Evolutionary conservation across 1,140 invertebrate genomes (phyloP), one percentile per base, ranked within the genome.

Genomic region (Eupristina koningsbergeri): DNA sequence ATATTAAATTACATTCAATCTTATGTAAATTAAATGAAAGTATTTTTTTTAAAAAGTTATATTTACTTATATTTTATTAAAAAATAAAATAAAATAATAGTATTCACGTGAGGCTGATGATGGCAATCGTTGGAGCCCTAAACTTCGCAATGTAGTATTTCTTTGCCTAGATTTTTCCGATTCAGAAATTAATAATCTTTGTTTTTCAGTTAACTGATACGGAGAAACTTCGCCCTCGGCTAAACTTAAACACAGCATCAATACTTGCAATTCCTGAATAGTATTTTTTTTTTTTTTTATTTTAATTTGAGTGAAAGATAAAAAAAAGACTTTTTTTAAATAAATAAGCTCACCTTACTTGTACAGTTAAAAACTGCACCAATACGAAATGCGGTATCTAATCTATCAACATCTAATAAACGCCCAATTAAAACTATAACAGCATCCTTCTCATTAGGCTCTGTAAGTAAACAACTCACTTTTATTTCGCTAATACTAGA

Each of bases 191-290:
- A 92, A 85, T 50, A 78, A 77, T 87, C 86, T 87, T 81, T 91
- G 89, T 78, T 92, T 88, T 53, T 58, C 36, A 26, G 86, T 89
- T 80, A 92, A 86, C 45, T 91, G 82, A 81, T 88, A 88, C 26
- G 91, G 91, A 29, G 81, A 88, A 78, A 91, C 87, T 84, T 91
- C 91, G 39, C 90, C 89, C 63, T 92, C 92, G 34, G 91, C 91
- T 58, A 92, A 84, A 81, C 88, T 90, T 58, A 92, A 85, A 73
- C 90, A 92, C 34, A 91, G 71, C 87, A 92, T 88, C 53, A 92
- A 74, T 36, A 91, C 88, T 87, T 90, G 87, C 34, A 92, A 78
- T 71, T 91, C 91, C 89, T 91, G 74, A 63, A 79, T 76, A 31
- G 47, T n/a, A 79, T 26, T 36, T 41, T 0, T 39, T 11, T 71